Percentiles rank a stretch among this genome's conserved stretches.
Evolutionary conservation across 1,140 invertebrate species (phyloP).

Genomic region (Daktulosphaira vitifoliae): DNA sequence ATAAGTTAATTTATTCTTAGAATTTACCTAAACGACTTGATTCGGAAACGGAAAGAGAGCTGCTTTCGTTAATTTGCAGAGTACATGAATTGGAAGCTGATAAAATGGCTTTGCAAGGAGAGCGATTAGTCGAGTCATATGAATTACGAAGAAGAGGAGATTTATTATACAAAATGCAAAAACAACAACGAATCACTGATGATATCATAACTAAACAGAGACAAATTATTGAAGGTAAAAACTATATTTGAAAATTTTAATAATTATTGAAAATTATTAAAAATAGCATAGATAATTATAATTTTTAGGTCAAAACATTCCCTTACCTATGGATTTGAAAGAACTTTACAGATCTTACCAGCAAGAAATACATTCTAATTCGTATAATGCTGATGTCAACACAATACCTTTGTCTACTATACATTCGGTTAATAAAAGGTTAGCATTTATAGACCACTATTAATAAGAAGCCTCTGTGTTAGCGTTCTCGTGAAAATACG

Average conservation of each 20-base stretch:
- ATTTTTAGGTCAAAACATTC: conserved; percentile 53
- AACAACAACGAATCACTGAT: conserved; percentile 76
- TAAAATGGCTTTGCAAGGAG: conserved; percentile 81
- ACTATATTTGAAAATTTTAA: background rate
- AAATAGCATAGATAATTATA: background rate
- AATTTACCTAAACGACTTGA: conserved; percentile 71
- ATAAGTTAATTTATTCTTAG: conserved; percentile 44
- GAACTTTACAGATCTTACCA: conserved; percentile 80
- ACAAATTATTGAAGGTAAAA: conserved; percentile 70
- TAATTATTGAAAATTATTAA: background rate
- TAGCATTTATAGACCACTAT: no score
- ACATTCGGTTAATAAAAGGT: conserved; percentile 42
- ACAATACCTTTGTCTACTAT: conserved; percentile 41
- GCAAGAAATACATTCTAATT: conserved; percentile 69
- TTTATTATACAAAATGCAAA: conserved; percentile 69
- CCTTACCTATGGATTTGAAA: conserved; percentile 65
- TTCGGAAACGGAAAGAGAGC: conserved; percentile 77
- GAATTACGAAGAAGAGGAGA: conserved; percentile 75
- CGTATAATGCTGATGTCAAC: conserved; percentile 48
- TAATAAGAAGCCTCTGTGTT: no score
- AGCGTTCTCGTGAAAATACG: no score
- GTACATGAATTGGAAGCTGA: conserved; percentile 87
- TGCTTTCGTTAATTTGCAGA: conserved; percentile 70
- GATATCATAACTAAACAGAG: conserved; percentile 84
- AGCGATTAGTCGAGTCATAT: conserved; percentile 70